Base-by-base conservation (phyloP, 2,888 invertebrate species). In the Malthinus flaveolus region DNA sequence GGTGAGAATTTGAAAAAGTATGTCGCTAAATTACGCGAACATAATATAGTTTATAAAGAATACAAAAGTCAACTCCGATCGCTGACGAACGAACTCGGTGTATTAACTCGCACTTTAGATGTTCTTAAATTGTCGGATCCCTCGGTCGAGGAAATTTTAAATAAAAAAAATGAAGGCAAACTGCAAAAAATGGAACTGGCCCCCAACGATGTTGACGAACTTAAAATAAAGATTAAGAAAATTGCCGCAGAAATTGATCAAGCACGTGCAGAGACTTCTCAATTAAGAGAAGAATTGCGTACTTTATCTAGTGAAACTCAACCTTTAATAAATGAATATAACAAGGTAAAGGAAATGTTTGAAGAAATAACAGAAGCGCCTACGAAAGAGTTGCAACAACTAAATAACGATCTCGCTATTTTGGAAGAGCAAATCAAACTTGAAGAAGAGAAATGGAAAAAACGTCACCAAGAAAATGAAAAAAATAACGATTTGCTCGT, bases 1-100 rank as follows among this genome's bases (percentile, higher is more conserved):
- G 92, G 91, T 23, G 92, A 92, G 62, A 91, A 94, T 79, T 86
- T 93, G 73, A 93, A 93, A 77, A 86, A 87, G 66, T 94, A 93
- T 76, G 90, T 95, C 10, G 88, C 87, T 71, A 87, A 89, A 66
- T 79, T 95, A 61, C 84, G 93, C 56, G 87, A 88, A 49, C 91
- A 92, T 74, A 92, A 91, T 72, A 87, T 88, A 6, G 80, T 88
- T 7, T 94, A 93, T 77, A 94, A 93, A 79, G 85, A 89, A 72
- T 89, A 90, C 74, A 82, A 90, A 69, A 84, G 87, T 46, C 90
- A 91, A 75, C 79, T 93, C 65, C 64, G 83, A 79, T 87, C 91
- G 0, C 36, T 61, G 39, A 51, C 58, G 11, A 51, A 46, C 1
- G 94, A 95, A 78, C 83, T 85, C 32, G 90, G 90, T 7, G 86